Conservation (phyloP, 2,797 vertebrate genomes). For the Hydrolagus colliei region DNA sequence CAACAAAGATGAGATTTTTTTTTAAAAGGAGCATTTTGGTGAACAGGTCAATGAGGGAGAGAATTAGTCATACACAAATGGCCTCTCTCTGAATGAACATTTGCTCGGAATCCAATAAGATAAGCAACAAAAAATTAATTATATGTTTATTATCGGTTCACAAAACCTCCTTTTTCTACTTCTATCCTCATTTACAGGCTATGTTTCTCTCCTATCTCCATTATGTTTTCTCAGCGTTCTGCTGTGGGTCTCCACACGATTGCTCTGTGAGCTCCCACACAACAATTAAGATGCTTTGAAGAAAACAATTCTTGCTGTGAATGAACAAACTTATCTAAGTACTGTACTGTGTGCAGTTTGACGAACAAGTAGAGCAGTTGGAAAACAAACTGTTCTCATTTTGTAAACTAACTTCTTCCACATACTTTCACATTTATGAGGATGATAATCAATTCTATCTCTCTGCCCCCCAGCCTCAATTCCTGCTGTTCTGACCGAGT, state of each 20-base stretch:
- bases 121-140: conserved; percentile 40
- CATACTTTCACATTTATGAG: too few species aligned
- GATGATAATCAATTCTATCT: too few species aligned
- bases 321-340: conserved; percentile 7
- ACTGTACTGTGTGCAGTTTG: background rate
- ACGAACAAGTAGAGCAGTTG: background rate
- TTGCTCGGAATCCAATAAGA: conserved; percentile 48
- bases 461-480: too few species aligned
- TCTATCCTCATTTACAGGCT: background rate
- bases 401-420: conserved; percentile 8
- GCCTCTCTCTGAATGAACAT: conserved; percentile 45
- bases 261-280: background rate
- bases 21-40: conserved; percentile 41
- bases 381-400: conserved; percentile 19
- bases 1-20: background rate
- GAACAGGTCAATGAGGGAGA: conserved; percentile 41
- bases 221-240: background rate
- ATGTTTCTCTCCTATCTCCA: background rate
- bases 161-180: background rate
- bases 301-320: background rate
- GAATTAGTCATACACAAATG: conserved; percentile 51
- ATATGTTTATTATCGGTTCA: background rate
- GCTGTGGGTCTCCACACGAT: background rate
- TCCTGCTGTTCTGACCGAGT: too few species aligned
- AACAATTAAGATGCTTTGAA: background rate